phyloP scores from a whole-genome alignment of 2,113 vertebrate species.

The Toxotes jaculatrix region DNA sequence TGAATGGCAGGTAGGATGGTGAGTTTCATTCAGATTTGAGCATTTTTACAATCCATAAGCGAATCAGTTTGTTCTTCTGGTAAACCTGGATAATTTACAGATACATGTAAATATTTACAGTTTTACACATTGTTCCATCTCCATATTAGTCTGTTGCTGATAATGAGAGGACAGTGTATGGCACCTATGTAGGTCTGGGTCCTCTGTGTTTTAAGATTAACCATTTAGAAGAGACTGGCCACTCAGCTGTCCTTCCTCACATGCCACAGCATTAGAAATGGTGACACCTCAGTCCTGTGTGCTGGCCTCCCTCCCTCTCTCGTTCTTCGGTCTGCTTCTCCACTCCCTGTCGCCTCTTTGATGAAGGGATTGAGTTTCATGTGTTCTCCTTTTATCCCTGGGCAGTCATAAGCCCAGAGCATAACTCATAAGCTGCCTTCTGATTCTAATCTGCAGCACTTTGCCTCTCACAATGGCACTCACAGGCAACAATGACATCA shows the following conservation, averaged over 20 bases:
- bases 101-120: not conserved
- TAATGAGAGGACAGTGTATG: conserved; percentile 23
- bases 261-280: conserved; percentile 79
- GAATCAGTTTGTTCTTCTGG: not conserved
- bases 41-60: not conserved
- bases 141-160: conserved; percentile 4
- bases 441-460: conserved; percentile 78
- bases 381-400: conserved; percentile 84
- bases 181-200: conserved; percentile 29
- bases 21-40: not conserved
- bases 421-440: conserved; percentile 82
- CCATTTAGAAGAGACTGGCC: conserved; percentile 69
- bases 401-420: conserved; percentile 79
- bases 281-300: conserved; percentile 79
- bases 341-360: conserved; percentile 80
- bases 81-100: not conserved
- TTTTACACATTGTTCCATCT: not conserved
- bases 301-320: conserved; percentile 40
- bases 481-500: conserved; percentile 84
- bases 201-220: conserved; percentile 75
- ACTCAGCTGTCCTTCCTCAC: conserved; percentile 82
- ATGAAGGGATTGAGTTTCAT: conserved; percentile 85
- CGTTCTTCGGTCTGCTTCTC: conserved; percentile 60
- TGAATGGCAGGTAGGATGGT: not conserved
- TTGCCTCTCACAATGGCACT: conserved; percentile 60